phyloP scores from a whole-genome alignment of 35 echinoderm and acorn worm species.

The Eucidaris tribuloides region DNA sequence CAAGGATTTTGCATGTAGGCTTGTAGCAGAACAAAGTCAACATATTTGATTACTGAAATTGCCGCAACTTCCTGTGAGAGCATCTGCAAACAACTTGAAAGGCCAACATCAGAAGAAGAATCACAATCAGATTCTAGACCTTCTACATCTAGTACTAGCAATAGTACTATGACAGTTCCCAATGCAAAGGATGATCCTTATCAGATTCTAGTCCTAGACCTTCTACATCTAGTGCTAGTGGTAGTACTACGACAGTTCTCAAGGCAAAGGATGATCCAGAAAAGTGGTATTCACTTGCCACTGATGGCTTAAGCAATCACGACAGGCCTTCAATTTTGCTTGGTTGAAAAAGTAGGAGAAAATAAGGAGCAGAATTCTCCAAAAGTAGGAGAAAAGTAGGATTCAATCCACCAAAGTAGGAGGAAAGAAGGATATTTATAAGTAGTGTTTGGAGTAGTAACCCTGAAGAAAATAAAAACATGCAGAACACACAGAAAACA shows the following conservation, averaged over 20 bases:
- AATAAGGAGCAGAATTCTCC: too few relatives aligned
- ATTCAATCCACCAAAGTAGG: too few relatives aligned
- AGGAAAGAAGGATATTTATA: too few relatives aligned
- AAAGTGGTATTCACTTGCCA: background rate
- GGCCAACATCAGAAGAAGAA: background rate
- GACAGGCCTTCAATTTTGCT: too few relatives aligned
- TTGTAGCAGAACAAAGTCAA: background rate
- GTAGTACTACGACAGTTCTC: background rate
- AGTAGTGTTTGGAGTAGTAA: too few relatives aligned
- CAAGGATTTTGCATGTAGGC: background rate
- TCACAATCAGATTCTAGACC: background rate
- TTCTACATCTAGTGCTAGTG: background rate
- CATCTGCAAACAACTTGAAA: background rate
- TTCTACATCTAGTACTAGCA: background rate
- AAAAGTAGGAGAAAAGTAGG: too few relatives aligned
- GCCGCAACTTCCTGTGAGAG: background rate
- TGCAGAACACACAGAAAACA: too few relatives aligned
- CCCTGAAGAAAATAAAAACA: too few relatives aligned
- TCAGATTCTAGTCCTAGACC: background rate
- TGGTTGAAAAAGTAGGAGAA: too few relatives aligned
- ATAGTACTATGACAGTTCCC: background rate
- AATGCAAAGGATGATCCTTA: background rate
- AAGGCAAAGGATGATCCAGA: background rate
- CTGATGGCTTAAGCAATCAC: background rate
- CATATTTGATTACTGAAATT: background rate